These are phyloP conservation scores for Caenorhabditis panamensis DNA, from an alignment of 2,888 invertebrate species.

Conservation along the genomic window DNA sequence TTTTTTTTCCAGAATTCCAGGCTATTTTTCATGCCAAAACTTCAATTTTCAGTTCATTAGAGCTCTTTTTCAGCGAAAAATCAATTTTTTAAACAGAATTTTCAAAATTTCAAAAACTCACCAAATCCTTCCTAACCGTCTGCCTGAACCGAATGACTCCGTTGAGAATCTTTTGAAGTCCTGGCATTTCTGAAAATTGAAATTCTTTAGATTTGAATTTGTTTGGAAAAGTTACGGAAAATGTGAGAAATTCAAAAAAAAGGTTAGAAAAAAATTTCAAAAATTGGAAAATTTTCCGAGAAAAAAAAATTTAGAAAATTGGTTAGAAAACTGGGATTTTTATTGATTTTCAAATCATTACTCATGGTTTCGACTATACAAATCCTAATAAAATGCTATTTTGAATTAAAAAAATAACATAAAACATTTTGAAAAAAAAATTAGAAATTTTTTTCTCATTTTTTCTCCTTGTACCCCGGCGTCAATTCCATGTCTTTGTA, in stretches of 20 bases:
- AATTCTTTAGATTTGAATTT: background rate
- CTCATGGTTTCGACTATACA: background rate
- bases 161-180: slow-evolving; percentile 76
- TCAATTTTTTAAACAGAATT: background rate
- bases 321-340: background rate
- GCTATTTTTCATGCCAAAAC: too few species aligned
- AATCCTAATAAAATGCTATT: background rate
- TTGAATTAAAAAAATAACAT: background rate
- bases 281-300: slow-evolving; percentile 2
- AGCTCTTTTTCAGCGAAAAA: background rate
- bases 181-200: slow-evolving; percentile 63
- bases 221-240: background rate
- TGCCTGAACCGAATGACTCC: slow-evolving; percentile 78
- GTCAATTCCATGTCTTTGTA: slow-evolving; percentile 74
- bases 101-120: slow-evolving; percentile 34
- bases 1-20: too few species aligned
- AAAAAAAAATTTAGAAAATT: slow-evolving; percentile 13
- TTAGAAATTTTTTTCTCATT: slow-evolving; percentile 21
- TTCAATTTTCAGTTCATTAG: too few species aligned
- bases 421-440: too few species aligned
- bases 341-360: background rate
- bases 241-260: background rate
- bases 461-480: slow-evolving; percentile 61
- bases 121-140: slow-evolving; percentile 77
- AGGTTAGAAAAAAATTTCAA: background rate